Percentiles rank a stretch among this genome's conserved stretches.
Conservation (phyloP, 2,113 vertebrate species). For the Podarcis raffonei region DNA sequence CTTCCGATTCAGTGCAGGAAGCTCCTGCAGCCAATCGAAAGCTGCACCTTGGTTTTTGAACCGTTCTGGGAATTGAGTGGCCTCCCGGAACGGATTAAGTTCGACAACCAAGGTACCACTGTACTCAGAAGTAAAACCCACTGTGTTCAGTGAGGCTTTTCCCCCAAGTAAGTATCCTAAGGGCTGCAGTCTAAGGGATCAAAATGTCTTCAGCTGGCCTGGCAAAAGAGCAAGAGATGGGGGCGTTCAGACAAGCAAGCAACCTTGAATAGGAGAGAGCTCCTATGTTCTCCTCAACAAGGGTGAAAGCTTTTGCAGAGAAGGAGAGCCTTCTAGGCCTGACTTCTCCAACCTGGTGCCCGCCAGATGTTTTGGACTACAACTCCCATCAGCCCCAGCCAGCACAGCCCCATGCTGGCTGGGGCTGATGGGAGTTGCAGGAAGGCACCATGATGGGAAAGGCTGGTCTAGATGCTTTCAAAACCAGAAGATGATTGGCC, state of each 20-base stretch:
- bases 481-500: not conserved
- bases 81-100: too few species aligned
- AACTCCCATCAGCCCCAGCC: too few species aligned
- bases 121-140: not conserved
- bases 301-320: too few species aligned
- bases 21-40: too few species aligned
- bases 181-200: not conserved
- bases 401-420: too few species aligned
- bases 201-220: not conserved
- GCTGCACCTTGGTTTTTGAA: too few species aligned
- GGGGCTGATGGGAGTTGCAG: too few species aligned
- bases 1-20: too few species aligned
- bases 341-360: too few species aligned
- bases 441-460: too few species aligned
- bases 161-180: not conserved
- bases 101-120: too few species aligned
- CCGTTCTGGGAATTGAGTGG: fast-evolving
- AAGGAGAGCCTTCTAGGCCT: not conserved
- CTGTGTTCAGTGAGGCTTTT: not conserved
- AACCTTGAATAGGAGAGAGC: not conserved
- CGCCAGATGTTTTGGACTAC: too few species aligned
- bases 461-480: not conserved
- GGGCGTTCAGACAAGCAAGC: not conserved
- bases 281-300: not conserved
- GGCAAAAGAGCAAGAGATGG: not conserved